These are phyloP conservation scores for Zhuqinia jingwanae DNA, from an alignment of 2,888 invertebrate genomes.

Conservation along the genomic window DNA sequence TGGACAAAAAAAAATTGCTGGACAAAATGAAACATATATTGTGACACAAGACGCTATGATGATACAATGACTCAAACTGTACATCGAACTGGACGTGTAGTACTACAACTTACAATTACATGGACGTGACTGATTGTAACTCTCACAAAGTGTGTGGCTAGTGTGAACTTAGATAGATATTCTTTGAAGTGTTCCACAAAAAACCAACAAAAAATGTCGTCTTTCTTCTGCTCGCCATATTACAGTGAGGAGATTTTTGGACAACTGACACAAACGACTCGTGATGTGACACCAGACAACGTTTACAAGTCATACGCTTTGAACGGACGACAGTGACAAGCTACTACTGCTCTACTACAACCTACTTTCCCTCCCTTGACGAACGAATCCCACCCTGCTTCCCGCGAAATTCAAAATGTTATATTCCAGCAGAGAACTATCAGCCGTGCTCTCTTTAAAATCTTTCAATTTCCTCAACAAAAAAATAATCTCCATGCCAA, in stretches of 20 bases:
- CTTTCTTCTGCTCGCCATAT: conserved; percentile 27
- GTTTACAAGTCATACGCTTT: conserved; percentile 66
- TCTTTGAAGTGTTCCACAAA: conserved; percentile 23
- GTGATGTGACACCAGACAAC: conserved; percentile 36
- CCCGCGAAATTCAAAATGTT: conserved; percentile 43
- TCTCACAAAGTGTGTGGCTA: conserved; percentile 32
- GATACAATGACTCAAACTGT: conserved; percentile 22
- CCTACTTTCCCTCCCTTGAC: conserved; percentile 53
- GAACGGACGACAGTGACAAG: conserved; percentile 46
- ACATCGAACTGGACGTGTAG: conserved; percentile 26
- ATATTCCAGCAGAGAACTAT: conserved; percentile 70
- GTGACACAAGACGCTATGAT: conserved; percentile 32
- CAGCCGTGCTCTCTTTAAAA: conserved; percentile 70
- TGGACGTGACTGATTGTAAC: conserved; percentile 20
- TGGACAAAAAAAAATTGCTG: conserved; percentile 36
- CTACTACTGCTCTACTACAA: conserved; percentile 13
- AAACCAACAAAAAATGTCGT: conserved; percentile 3
- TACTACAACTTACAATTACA: conserved; percentile 29
- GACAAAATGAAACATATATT: neutral
- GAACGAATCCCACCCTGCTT: conserved; percentile 72
- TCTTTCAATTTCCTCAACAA: conserved; percentile 37
- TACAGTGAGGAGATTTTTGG: conserved; percentile 30
- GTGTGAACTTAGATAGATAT: conserved; percentile 24
- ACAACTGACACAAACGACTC: conserved; percentile 54
- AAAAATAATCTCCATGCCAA: conserved; percentile 36